phyloP scores from a whole-genome alignment of 2,888 invertebrate species.

The Griposia aprilina region DNA sequence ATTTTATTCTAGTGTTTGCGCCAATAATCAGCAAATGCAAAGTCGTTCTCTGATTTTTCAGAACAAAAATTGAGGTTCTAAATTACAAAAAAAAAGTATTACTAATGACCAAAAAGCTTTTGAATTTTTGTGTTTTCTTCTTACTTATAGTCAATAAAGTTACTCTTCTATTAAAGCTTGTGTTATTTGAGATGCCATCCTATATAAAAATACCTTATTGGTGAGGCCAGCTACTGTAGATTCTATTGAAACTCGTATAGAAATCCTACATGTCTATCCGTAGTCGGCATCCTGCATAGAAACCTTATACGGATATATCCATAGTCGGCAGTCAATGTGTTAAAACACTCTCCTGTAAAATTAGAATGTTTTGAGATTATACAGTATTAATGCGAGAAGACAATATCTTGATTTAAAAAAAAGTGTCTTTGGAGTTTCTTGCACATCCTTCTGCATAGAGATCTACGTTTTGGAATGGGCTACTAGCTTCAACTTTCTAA shows the following conservation, averaged over 20 bases:
- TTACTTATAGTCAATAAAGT: conserved; percentile 12
- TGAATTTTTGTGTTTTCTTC: not conserved
- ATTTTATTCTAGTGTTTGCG: conserved; percentile 4
- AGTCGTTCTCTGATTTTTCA: not conserved
- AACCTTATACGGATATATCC: conserved; percentile 12
- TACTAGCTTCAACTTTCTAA: too few relatives aligned
- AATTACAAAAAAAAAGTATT: not conserved
- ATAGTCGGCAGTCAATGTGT: conserved; percentile 2
- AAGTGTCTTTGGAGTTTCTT: too few relatives aligned
- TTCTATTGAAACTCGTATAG: conserved; percentile 11
- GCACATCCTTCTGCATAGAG: too few relatives aligned
- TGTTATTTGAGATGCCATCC: conserved; percentile 8
- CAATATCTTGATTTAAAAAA: too few relatives aligned
- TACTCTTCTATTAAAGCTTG: conserved; percentile 1
- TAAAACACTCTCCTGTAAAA: too few relatives aligned
- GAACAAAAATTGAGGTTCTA: conserved; percentile 6
- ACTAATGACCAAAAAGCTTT: not conserved
- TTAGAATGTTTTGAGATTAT: too few relatives aligned
- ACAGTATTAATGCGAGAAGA: too few relatives aligned
- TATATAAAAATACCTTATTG: not conserved
- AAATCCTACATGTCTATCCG: not conserved
- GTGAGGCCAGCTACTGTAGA: not conserved
- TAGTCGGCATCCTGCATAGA: conserved; percentile 1
- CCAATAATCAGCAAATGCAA: conserved; percentile 5
- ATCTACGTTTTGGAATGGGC: too few relatives aligned